These are phyloP conservation scores for Gambusia affinis DNA, from an alignment of 2,113 vertebrate species.

Conservation along the genomic window DNA sequence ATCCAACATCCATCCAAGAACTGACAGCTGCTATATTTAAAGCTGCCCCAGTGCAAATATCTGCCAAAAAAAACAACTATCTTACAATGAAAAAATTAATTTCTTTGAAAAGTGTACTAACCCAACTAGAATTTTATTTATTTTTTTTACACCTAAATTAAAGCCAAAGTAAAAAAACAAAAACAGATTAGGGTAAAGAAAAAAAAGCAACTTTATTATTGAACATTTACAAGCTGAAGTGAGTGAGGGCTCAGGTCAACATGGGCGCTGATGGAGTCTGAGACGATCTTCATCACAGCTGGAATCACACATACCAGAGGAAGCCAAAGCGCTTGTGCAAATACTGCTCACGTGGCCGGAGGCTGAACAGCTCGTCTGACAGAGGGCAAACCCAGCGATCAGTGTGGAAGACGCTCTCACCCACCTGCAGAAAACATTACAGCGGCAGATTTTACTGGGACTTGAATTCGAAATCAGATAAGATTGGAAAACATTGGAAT, in stretches of 20 bases:
- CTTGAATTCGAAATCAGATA: no score
- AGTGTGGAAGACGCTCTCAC: slow-evolving; percentile 86
- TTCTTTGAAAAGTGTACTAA: no score
- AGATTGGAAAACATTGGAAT: no score
- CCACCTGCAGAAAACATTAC: slow-evolving; percentile 80
- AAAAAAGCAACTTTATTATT: slow-evolving; percentile 77
- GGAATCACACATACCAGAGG: slow-evolving; percentile 76
- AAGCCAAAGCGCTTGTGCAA: slow-evolving; percentile 78
- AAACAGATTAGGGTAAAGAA: slow-evolving; percentile 56
- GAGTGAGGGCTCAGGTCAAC: slow-evolving; percentile 17
- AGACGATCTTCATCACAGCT: background rate
- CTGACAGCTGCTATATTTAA: no score
- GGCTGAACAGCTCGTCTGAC: slow-evolving; percentile 82
- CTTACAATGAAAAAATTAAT: no score
- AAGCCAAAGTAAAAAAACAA: background rate
- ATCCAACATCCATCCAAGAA: no score
- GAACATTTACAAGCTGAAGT: slow-evolving; percentile 77
- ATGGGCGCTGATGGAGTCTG: background rate
- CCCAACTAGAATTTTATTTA: no score
- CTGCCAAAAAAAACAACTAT: no score
- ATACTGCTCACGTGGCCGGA: slow-evolving; percentile 75
- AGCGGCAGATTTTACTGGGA: background rate
- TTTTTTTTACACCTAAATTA: background rate
- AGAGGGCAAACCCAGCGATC: slow-evolving; percentile 87
- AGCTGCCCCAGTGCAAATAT: no score